Conservation (phyloP, 2,888 invertebrate species). For the Epirrhoe tristata region DNA sequence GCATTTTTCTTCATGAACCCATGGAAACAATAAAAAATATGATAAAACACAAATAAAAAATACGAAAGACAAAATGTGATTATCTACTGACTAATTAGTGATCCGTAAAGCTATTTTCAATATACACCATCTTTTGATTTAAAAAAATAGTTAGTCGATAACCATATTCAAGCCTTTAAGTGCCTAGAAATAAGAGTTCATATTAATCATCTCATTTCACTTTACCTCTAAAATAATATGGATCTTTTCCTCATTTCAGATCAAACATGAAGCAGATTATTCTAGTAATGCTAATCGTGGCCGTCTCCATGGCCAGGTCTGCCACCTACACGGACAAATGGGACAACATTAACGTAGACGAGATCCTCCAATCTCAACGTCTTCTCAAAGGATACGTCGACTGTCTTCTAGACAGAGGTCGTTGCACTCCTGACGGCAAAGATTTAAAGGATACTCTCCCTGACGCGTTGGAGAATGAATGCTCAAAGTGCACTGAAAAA, state of each 20-base stretch:
- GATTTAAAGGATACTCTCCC: conserved; percentile 87
- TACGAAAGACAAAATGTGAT: too few species aligned
- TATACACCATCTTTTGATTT: too few species aligned
- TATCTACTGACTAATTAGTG: too few species aligned
- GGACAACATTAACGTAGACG: conserved; percentile 89
- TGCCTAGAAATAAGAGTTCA: too few species aligned
- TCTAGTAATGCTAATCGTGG: conserved; percentile 65
- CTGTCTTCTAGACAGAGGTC: conserved; percentile 87
- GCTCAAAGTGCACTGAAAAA: conserved; percentile 89
- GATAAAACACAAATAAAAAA: too few species aligned
- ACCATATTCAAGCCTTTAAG: too few species aligned
- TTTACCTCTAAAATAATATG: background rate
- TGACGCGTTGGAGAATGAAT: conserved; percentile 89
- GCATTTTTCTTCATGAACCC: too few species aligned
- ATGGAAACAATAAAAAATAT: too few species aligned
- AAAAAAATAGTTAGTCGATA: too few species aligned
- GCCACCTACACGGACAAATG: conserved; percentile 88
- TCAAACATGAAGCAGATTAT: conserved; percentile 74
- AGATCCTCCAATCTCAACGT: conserved; percentile 87
- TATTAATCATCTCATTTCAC: too few species aligned
- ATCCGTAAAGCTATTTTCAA: too few species aligned
- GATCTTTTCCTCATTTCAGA: conserved; percentile 47
- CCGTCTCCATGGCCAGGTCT: conserved; percentile 70
- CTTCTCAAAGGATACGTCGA: conserved; percentile 88
- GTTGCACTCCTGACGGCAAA: conserved; percentile 88